These are phyloP conservation scores for Leucosticte australis DNA, from an alignment of 2,113 vertebrate genomes.

Conservation along the genomic window DNA sequence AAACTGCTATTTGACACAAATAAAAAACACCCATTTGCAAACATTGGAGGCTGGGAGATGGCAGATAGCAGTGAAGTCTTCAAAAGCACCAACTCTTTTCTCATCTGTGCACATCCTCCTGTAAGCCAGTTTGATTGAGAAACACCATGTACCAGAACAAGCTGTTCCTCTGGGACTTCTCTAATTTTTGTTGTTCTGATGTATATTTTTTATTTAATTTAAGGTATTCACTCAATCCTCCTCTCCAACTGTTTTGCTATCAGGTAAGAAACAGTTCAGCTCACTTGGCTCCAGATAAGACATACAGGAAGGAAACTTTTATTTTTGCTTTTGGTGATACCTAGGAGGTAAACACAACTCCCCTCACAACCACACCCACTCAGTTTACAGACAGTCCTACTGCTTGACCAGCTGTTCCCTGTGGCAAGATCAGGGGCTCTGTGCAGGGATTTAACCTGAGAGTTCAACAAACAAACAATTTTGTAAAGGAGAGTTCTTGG, in stretches of 20 bases:
- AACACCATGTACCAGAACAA: neutral
- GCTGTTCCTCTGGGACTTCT: neutral
- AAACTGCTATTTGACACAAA: neutral
- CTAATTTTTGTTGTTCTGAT: neutral
- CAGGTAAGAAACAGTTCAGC: neutral
- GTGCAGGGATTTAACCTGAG: neutral
- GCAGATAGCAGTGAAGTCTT: neutral
- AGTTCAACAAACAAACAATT: neutral
- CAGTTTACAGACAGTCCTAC: neutral
- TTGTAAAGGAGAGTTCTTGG: neutral
- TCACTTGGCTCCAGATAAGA: neutral
- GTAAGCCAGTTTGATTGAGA: neutral
- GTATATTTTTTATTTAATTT: neutral
- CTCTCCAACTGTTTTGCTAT: neutral
- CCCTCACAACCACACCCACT: neutral
- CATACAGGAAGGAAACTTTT: neutral
- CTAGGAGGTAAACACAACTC: neutral
- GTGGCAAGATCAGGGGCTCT: neutral
- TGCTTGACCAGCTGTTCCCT: neutral
- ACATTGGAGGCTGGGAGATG: neutral
- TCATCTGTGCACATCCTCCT: neutral
- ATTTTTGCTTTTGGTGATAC: neutral
- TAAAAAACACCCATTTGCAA: accelerated
- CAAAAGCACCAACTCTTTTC: neutral
- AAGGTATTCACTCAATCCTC: neutral